A percentile compares a stretch with the other conserved stretches of the same genome.
phyloP scores from a whole-genome alignment of 2,113 vertebrate species.

The Tachycineta bicolor region DNA sequence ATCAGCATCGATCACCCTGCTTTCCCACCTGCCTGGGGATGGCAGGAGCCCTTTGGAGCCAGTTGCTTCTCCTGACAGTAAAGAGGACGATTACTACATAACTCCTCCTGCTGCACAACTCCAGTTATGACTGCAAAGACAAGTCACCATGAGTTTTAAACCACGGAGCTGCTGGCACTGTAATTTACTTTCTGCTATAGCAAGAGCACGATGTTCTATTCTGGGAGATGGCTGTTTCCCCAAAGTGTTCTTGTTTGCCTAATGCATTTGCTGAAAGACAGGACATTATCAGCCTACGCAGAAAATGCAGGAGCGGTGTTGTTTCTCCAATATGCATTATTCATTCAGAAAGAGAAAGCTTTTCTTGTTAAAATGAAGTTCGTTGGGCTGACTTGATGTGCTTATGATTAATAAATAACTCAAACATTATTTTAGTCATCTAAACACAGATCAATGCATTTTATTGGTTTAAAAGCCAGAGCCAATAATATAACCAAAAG shows the following conservation, averaged over 20 bases:
- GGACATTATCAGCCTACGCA: conserved; percentile 4
- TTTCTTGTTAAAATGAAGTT: neutral
- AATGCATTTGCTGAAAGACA: conserved; percentile 40
- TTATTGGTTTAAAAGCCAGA: conserved; percentile 6
- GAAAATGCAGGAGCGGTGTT: neutral
- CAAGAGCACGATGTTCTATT: conserved; percentile 24
- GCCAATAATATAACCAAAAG: neutral
- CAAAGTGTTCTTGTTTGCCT: neutral
- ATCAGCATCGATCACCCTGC: neutral
- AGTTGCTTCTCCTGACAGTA: neutral
- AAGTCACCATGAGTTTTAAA: neutral
- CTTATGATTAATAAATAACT: conserved; percentile 9
- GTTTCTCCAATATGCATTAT: conserved; percentile 47
- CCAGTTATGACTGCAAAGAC: neutral
- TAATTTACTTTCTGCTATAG: neutral
- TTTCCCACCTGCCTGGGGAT: neutral
- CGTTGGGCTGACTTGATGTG: neutral
- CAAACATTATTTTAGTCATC: neutral
- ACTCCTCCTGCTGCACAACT: neutral
- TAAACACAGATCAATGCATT: neutral
- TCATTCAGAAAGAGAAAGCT: conserved; percentile 21
- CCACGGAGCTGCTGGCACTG: neutral
- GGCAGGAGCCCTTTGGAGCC: neutral
- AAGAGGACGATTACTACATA: neutral
- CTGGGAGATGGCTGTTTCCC: conserved; percentile 19